Base-by-base conservation (phyloP, 2,113 vertebrate species). In the Ophiodon elongatus region DNA sequence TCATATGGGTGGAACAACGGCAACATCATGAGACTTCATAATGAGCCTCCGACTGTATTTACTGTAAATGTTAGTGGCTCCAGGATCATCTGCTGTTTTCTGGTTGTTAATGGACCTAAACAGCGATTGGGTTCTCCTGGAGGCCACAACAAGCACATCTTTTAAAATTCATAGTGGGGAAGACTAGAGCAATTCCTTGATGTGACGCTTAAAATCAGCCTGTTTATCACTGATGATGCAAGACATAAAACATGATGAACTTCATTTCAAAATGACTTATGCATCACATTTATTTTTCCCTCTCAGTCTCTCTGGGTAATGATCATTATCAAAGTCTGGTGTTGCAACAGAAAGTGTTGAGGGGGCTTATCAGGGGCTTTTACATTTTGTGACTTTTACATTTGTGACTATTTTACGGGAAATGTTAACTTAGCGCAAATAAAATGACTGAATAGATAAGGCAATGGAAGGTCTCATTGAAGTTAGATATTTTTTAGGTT, bases 51-150 rank as follows among this genome's bases (percentile, higher is more conserved):
- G 37, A 2, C 43, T 84, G 43, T 88, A 63, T 90, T 82, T 86
- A 85, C 79, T 79, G 88, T 90, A 87, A 90, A 79, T 56, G 14
- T 17, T 31, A 17, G 33, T 35, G 33, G 7, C 19, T 21, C 21
- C 27, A 37, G 15, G 17, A 23, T 29, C 14, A 79, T 84, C 68
- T 69, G 10, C 2, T 59, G 41, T 50, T 80, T 63, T 70, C 17
- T 37, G 4, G 29, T 70, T 73, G 17, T 59, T 79, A 9, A 56
- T 66, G 27, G 31, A 71, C 15, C 15, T 45, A 71, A 60, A 72
- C 60, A 60, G n/a, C n/a, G 10, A 77, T 39, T 71, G 4, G 6
- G 62, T 27, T 50, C 10, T 37, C 21, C 33, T 8, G 13, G 4
- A 27, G 0, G 54, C 23, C 23, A 33, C 50, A 21, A 17, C 17